Percentiles rank a stretch among this genome's conserved stretches.
phyloP scores from a whole-genome alignment of 2,113 vertebrate species.

The Rissa tridactyla region DNA sequence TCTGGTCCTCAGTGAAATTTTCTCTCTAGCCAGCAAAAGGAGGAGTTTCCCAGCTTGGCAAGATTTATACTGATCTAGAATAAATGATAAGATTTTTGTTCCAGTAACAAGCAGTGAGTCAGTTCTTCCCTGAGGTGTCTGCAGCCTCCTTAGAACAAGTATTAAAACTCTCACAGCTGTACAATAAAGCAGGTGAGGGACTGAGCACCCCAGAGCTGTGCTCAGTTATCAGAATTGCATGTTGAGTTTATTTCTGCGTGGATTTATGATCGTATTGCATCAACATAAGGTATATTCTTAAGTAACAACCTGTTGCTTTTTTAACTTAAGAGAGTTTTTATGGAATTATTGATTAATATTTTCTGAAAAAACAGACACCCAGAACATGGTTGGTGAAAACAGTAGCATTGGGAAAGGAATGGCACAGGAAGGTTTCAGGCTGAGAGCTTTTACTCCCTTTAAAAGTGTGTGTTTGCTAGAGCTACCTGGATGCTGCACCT shows the following conservation, averaged over 20 bases:
- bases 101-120: background rate
- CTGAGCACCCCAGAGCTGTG: background rate
- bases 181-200: background rate
- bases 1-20: background rate
- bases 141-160: background rate
- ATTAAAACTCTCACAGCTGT: background rate
- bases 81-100: background rate
- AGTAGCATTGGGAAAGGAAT: background rate
- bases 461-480: background rate
- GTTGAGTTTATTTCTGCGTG: background rate
- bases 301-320: background rate
- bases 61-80: conserved; percentile 1
- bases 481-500: background rate
- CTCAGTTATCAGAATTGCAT: background rate
- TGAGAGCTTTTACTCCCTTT: background rate
- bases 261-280: background rate
- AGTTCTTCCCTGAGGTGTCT: background rate
- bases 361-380: background rate
- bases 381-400: background rate
- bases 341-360: background rate
- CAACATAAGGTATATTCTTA: background rate
- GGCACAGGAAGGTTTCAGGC: background rate
- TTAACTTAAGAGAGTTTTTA: background rate
- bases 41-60: background rate
- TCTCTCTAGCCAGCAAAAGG: background rate